phyloP scores from a whole-genome alignment of 2,797 vertebrate species.

The Adrianichthys oophorus region DNA sequence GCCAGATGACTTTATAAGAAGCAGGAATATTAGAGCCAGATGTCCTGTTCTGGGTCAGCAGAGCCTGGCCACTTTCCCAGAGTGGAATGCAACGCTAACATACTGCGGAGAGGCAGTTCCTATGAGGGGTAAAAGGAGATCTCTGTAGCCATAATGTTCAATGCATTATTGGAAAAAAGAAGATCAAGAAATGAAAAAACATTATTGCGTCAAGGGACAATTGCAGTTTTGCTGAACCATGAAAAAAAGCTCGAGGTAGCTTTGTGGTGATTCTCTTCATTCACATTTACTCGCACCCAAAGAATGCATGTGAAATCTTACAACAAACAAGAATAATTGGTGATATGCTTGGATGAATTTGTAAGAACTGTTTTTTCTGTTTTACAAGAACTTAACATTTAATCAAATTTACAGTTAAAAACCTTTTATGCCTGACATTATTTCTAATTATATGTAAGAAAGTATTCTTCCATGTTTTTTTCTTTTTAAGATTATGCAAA shows the following conservation, averaged over 20 bases:
- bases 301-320: no score
- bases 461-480: no score
- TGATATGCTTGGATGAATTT: no score
- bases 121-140: constrained; percentile 30
- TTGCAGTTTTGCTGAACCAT: constrained; percentile 47
- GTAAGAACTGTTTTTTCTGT: no score
- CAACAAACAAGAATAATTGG: no score
- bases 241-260: constrained; percentile 51
- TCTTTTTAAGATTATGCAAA: no score
- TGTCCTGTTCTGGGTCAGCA: constrained; percentile 42
- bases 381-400: no score
- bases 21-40: constrained; percentile 61
- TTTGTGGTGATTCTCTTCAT: constrained; percentile 22
- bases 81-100: constrained; percentile 27
- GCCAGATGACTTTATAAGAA: constrained; percentile 49
- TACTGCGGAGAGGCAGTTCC: constrained; percentile 4
- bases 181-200: constrained; percentile 26
- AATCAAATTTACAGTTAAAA: no score
- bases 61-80: constrained; percentile 21
- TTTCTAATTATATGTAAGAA: no score
- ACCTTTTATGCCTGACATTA: no score
- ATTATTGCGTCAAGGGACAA: constrained; percentile 51
- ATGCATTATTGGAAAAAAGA: constrained; percentile 51
- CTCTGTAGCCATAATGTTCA: constrained; percentile 56
- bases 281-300: no score